Evolutionary conservation across 2,888 invertebrate species (phyloP).

Genomic region (Acrobeloides nanus): DNA sequence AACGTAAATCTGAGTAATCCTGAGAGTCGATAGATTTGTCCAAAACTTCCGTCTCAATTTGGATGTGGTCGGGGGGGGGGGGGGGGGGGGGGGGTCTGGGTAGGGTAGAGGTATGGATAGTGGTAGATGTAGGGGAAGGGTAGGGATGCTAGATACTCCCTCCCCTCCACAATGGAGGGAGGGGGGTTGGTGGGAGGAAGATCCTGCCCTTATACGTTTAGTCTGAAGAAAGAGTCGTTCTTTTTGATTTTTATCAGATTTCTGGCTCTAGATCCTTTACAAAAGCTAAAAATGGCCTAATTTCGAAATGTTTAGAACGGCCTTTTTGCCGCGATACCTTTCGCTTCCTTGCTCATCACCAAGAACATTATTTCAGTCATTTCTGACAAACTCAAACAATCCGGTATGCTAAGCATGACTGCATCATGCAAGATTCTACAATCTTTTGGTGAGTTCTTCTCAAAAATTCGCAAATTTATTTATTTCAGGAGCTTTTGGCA

Average conservation of each 20-base stretch:
- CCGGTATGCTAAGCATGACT: slow-evolving; percentile 17
- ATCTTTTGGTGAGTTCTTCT: slow-evolving; percentile 17
- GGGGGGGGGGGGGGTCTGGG: too few species aligned
- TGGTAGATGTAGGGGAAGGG: too few species aligned
- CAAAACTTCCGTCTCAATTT: too few species aligned
- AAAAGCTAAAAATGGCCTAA: neutral
- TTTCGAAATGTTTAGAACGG: slow-evolving; percentile 23
- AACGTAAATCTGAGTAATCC: too few species aligned
- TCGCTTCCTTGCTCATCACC: slow-evolving; percentile 27
- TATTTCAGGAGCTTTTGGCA: slow-evolving; percentile 16
- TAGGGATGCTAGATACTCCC: too few species aligned
- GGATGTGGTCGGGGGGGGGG: too few species aligned
- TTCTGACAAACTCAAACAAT: slow-evolving; percentile 24
- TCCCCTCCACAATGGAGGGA: too few species aligned
- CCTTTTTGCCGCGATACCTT: slow-evolving; percentile 28
- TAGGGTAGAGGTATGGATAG: too few species aligned
- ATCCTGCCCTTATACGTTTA: too few species aligned
- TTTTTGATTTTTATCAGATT: slow-evolving; percentile 7
- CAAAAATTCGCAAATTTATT: neutral
- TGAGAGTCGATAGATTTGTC: too few species aligned
- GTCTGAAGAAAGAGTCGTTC: too few species aligned
- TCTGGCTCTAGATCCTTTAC: slow-evolving; percentile 7
- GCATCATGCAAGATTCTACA: slow-evolving; percentile 27
- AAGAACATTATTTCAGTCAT: slow-evolving; percentile 21
- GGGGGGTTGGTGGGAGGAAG: slow-evolving; percentile 7